phyloP scores from a whole-genome alignment of 1,140 invertebrate genomes.

The Pogonomyrmex barbatus region DNA sequence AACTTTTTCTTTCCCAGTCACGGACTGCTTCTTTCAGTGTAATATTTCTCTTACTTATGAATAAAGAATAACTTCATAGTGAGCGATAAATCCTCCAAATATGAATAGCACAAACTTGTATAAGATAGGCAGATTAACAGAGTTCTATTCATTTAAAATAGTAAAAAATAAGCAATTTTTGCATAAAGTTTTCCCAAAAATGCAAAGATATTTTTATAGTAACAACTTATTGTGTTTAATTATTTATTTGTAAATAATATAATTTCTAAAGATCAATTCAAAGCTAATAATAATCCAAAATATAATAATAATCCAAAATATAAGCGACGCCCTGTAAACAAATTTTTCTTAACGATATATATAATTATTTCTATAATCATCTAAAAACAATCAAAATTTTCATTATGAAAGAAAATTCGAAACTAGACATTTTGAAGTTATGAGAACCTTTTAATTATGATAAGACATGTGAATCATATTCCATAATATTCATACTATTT shows the following conservation, averaged over 20 bases:
- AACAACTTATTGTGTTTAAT: not conserved
- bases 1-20: not conserved
- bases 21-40: constrained; percentile 1
- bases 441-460: not conserved
- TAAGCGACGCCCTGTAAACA: no score
- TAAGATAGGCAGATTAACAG: not conserved
- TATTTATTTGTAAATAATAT: not conserved
- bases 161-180: not conserved
- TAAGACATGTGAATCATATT: not conserved
- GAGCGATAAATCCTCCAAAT: not conserved
- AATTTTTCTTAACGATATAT: not conserved
- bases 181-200: not conserved
- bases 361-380: no score
- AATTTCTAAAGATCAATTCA: not conserved
- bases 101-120: constrained; percentile 14
- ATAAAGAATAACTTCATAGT: constrained; percentile 6
- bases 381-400: no score
- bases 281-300: not conserved
- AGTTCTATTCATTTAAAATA: not conserved
- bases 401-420: no score
- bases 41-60: constrained; percentile 28
- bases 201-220: not conserved
- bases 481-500: no score
- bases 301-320: not conserved
- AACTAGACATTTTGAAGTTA: not conserved